Evolutionary conservation across 2,113 vertebrate species (phyloP).

Genomic region (Ptyas mucosa): DNA sequence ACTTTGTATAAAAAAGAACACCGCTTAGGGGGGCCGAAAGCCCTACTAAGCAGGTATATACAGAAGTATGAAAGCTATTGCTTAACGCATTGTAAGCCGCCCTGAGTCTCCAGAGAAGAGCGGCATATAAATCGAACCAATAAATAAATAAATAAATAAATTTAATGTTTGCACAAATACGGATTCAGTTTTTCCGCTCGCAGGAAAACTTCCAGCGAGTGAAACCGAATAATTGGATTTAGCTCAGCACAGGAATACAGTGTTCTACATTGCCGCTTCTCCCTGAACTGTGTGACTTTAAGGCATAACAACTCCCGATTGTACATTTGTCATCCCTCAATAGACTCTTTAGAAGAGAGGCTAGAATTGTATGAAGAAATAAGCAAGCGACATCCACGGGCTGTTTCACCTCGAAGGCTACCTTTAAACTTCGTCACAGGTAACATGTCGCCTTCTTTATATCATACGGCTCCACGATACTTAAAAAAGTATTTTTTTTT

Average conservation of each 20-base stretch:
- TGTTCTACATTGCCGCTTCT: not conserved
- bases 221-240: not conserved
- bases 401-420: slow-evolving; percentile 77
- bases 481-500: not conserved
- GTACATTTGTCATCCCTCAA: slow-evolving; percentile 62
- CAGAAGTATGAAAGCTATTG: too few species aligned
- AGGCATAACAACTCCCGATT: slow-evolving; percentile 25
- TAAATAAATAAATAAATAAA: too few species aligned
- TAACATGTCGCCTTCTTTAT: slow-evolving; percentile 57
- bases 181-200: not conserved
- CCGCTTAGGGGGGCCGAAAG: too few species aligned
- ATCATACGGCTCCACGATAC: not conserved
- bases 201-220: not conserved
- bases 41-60: too few species aligned
- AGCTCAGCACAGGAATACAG: not conserved
- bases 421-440: slow-evolving; percentile 79
- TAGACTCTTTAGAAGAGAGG: slow-evolving; percentile 76
- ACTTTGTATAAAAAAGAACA: too few species aligned
- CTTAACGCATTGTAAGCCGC: too few species aligned
- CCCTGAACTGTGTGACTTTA: not conserved
- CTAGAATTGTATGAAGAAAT: slow-evolving; percentile 79
- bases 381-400: slow-evolving; percentile 75
- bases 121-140: too few species aligned
- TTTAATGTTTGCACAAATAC: not conserved
- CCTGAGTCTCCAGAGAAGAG: too few species aligned